These are phyloP conservation scores for Carcinoscorpius rotundicauda DNA, from an alignment of 1,140 invertebrate species.

Conservation along the genomic window DNA sequence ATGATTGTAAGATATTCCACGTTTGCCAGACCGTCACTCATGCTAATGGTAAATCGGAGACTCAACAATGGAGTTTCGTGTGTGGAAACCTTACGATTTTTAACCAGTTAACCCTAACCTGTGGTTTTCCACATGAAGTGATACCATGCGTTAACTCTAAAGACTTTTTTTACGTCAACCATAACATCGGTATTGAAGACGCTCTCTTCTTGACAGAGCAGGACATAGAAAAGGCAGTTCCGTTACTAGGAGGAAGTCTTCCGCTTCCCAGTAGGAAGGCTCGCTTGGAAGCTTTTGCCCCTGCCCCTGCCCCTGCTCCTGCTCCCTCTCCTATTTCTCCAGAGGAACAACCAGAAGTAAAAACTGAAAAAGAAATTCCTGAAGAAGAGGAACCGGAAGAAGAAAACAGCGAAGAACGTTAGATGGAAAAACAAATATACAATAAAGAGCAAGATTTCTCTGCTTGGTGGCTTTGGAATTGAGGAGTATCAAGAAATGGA, in stretches of 20 bases:
- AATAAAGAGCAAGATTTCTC: too few species aligned
- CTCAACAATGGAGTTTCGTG: conserved; percentile 58
- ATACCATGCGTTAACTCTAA: conserved; percentile 28
- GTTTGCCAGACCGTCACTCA: conserved; percentile 45
- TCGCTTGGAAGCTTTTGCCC: too few species aligned
- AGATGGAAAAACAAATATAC: too few species aligned
- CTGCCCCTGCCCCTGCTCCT: too few species aligned
- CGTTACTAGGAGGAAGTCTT: background rate
- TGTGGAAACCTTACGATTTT: conserved; percentile 73
- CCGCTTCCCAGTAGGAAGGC: too few species aligned
- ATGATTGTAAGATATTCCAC: conserved; percentile 33
- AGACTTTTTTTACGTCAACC: conserved; percentile 26
- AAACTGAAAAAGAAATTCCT: too few species aligned
- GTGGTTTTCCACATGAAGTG: conserved; percentile 25
- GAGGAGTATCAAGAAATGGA: too few species aligned
- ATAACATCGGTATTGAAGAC: conserved; percentile 20
- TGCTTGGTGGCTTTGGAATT: too few species aligned
- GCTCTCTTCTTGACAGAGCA: conserved; percentile 9
- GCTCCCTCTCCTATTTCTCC: too few species aligned
- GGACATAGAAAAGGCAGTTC: conserved; percentile 9
- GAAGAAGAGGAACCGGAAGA: too few species aligned
- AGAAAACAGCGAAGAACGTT: too few species aligned
- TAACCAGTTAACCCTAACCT: conserved; percentile 54
- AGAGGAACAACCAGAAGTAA: too few species aligned
- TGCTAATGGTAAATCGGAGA: conserved; percentile 37